Conservation (phyloP, 2,113 vertebrate genomes). For the Holacanthus passer region DNA sequence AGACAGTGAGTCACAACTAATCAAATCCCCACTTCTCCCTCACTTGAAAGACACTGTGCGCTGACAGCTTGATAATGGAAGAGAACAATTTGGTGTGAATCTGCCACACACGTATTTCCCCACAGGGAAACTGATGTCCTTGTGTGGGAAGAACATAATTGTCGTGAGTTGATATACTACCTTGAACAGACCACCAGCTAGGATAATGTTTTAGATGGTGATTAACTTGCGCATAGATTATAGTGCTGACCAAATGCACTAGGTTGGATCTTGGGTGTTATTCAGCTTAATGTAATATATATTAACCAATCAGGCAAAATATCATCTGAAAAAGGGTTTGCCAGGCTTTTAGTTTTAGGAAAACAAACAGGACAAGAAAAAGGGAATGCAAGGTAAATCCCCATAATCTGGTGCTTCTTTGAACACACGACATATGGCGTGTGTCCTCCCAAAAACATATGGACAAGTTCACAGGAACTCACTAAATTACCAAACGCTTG, state of each 20-base stretch:
- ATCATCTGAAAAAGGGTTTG: neutral
- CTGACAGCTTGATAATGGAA: constrained; percentile 28
- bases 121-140: constrained; percentile 2
- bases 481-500: neutral
- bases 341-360: neutral
- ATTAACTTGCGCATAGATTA: constrained; percentile 5
- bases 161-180: neutral
- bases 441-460: constrained; percentile 2
- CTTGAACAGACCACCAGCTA: neutral
- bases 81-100: constrained; percentile 34
- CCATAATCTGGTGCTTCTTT: constrained; percentile 1
- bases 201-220: neutral
- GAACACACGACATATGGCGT: neutral
- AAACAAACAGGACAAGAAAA: neutral
- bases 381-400: neutral
- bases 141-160: constrained; percentile 1
- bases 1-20: constrained; percentile 42
- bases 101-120: constrained; percentile 4
- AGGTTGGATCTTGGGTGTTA: neutral
- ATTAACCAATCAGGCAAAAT: neutral
- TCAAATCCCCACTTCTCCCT: constrained; percentile 9
- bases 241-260: neutral
- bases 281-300: neutral
- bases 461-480: constrained; percentile 5
- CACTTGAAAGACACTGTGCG: constrained; percentile 14